phyloP scores from a whole-genome alignment of 1,140 invertebrate species.

The Branchinecta lindahli region DNA sequence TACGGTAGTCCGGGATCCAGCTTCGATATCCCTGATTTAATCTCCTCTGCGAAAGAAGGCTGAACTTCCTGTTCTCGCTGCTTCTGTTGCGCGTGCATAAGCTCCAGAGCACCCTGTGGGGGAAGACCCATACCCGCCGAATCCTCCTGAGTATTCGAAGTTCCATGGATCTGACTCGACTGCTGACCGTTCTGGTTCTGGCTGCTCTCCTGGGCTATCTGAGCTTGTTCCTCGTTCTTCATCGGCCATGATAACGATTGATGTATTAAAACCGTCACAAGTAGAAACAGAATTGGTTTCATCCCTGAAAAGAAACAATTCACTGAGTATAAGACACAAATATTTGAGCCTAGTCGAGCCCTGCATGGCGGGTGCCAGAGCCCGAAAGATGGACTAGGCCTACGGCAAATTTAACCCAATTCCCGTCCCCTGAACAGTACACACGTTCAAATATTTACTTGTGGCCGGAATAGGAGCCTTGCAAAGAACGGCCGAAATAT shows the following conservation, averaged over 20 bases:
- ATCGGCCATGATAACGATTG: background rate
- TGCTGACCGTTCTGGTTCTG: background rate
- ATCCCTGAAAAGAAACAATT: background rate
- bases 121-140: slow-evolving; percentile 4
- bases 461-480: too few relatives aligned
- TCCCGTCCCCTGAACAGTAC: too few relatives aligned
- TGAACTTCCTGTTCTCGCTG: slow-evolving; percentile 15
- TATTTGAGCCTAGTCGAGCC: too few relatives aligned
- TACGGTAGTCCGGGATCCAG: slow-evolving; percentile 6
- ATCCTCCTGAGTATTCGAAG: background rate
- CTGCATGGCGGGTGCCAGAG: too few relatives aligned
- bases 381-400: too few relatives aligned
- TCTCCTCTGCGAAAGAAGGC: slow-evolving; percentile 16
- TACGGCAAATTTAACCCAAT: too few relatives aligned
- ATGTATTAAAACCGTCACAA: background rate
- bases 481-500: too few relatives aligned
- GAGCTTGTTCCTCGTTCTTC: background rate
- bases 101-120: slow-evolving; percentile 15
- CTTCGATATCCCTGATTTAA: slow-evolving; percentile 11
- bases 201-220: background rate
- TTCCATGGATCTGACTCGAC: background rate
- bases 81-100: slow-evolving; percentile 18
- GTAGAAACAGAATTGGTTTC: background rate
- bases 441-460: too few relatives aligned
- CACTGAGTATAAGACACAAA: background rate